Conservation (phyloP, 2,888 invertebrate genomes). For the Eilema depressum region DNA sequence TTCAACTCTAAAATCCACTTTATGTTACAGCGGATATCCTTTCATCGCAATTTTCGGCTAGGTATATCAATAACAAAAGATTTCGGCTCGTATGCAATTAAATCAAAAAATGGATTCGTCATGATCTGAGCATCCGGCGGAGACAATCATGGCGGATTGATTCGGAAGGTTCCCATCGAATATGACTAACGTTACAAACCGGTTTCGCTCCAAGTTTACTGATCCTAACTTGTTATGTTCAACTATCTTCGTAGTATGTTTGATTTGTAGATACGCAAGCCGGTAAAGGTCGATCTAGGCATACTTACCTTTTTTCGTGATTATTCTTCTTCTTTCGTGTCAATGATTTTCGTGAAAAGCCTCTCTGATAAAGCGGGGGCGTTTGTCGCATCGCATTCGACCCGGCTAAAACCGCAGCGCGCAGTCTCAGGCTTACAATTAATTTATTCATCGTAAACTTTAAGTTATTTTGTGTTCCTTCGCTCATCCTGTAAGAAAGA, state of each 20-base stretch:
- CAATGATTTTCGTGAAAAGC: too few species aligned
- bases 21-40: too few species aligned
- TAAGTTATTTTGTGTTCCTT: not conserved
- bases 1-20: too few species aligned
- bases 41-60: not conserved
- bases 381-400: too few species aligned
- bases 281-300: too few species aligned
- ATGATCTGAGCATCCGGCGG: slow-evolving; percentile 2
- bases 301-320: too few species aligned
- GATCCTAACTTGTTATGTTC: too few species aligned
- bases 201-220: not conserved
- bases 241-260: too few species aligned
- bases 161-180: slow-evolving; percentile 1
- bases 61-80: not conserved
- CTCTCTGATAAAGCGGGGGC: not conserved
- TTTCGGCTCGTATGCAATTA: not conserved
- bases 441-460: not conserved
- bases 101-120: slow-evolving; percentile 10
- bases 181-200: not conserved
- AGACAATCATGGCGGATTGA: slow-evolving; percentile 10
- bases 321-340: too few species aligned
- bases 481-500: not conserved
- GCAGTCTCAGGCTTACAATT: too few species aligned
- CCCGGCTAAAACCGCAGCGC: too few species aligned
- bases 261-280: not conserved